Conservation (phyloP, 2,113 vertebrate species). For the Cygnus buccinator region DNA sequence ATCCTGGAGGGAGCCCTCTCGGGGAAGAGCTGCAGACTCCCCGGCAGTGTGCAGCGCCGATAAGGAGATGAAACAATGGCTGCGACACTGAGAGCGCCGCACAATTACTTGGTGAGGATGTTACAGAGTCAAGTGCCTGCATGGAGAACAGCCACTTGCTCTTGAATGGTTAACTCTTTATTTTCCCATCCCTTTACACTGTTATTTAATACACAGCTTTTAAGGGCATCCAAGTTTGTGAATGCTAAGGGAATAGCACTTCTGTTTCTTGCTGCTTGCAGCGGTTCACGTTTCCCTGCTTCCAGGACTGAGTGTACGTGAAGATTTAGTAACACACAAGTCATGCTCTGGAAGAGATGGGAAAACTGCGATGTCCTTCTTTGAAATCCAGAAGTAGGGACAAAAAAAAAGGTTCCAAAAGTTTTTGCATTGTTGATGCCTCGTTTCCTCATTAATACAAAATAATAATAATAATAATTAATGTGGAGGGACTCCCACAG, state of each 20-base stretch:
- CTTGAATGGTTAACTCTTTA: neutral
- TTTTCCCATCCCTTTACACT: neutral
- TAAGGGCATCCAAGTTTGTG: neutral
- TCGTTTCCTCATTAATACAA: slow-evolving; percentile 12
- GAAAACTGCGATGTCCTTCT: neutral
- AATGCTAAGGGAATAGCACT: neutral
- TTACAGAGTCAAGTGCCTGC: neutral
- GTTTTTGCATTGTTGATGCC: neutral
- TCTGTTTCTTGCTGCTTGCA: neutral
- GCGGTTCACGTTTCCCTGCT: neutral
- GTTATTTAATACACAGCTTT: neutral
- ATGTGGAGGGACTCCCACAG: slow-evolving; percentile 12
- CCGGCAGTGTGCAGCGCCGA: neutral
- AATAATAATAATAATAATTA: neutral
- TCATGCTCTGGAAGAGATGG: neutral
- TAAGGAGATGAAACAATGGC: slow-evolving; percentile 42
- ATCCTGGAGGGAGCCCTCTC: neutral
- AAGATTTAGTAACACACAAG: neutral
- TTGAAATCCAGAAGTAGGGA: neutral
- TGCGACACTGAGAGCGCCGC: neutral
- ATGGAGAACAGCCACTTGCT: neutral
- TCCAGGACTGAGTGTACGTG: neutral
- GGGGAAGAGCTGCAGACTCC: neutral
- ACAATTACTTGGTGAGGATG: slow-evolving; percentile 4
- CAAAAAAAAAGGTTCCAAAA: neutral